Evolutionary conservation across 2,888 invertebrate species (phyloP).

Genomic region (Iselma pallidipennis): DNA sequence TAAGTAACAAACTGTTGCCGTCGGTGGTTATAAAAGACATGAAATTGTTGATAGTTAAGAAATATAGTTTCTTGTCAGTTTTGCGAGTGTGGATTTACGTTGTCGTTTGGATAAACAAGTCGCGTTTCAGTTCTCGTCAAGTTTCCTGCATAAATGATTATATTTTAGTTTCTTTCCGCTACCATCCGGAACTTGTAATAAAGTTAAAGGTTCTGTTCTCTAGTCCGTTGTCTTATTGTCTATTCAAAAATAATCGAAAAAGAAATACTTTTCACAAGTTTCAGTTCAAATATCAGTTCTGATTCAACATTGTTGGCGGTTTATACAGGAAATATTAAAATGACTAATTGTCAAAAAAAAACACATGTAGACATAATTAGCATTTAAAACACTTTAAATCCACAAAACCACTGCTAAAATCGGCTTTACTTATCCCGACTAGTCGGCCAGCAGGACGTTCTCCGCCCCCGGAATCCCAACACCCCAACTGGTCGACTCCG

Average conservation of each 20-base stretch:
- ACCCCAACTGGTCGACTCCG: conserved; percentile 32
- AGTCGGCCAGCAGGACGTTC: conserved; percentile 31
- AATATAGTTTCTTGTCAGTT: neutral
- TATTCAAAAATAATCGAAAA: too few relatives aligned
- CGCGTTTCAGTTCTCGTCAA: neutral
- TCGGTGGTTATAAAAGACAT: neutral
- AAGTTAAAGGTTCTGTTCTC: neutral
- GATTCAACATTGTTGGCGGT: too few relatives aligned
- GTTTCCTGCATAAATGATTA: neutral
- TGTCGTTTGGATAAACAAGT: neutral
- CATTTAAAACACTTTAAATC: conserved; percentile 42
- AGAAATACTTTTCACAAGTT: too few relatives aligned
- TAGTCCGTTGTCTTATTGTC: too few relatives aligned
- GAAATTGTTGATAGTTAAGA: neutral
- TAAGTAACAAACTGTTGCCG: neutral
- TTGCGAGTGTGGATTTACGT: neutral
- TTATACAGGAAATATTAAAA: neutral
- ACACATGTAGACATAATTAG: conserved; percentile 37
- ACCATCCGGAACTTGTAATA: neutral
- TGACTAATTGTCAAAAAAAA: neutral
- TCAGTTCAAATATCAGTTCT: too few relatives aligned
- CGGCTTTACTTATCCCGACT: conserved; percentile 36
- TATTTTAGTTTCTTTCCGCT: neutral
- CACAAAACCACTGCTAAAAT: conserved; percentile 40
- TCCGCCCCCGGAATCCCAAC: conserved; percentile 7